Evolutionary conservation across 2,797 vertebrate genomes (phyloP).

Genomic region (Acipenser transmontanus): DNA sequence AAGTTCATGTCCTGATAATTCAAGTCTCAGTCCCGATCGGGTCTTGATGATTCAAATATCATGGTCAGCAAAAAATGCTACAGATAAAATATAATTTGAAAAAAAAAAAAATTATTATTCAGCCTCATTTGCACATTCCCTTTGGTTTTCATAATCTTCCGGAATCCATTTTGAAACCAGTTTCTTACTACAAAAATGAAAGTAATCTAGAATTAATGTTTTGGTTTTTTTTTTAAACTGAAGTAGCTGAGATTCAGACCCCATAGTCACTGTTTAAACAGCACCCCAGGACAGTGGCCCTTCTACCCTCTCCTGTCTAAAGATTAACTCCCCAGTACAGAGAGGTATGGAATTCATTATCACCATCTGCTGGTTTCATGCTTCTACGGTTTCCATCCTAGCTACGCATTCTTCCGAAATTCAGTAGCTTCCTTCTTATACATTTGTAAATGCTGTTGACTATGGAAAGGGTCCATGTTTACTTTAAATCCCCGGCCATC

Average conservation of each 20-base stretch:
- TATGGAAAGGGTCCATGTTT: slow-evolving; percentile 96
- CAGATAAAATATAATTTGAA: too few species aligned
- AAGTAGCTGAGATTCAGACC: slow-evolving; percentile 37
- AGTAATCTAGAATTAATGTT: too few species aligned
- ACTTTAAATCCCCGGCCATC: slow-evolving; percentile 85
- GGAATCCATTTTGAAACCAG: too few species aligned
- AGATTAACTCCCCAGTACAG: slow-evolving; percentile 56
- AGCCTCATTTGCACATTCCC: too few species aligned
- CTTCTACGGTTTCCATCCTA: slow-evolving; percentile 77
- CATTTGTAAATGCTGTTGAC: slow-evolving; percentile 97
- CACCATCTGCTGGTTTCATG: slow-evolving; percentile 80
- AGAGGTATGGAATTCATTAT: slow-evolving; percentile 81
- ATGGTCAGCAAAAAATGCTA: too few species aligned
- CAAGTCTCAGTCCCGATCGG: too few species aligned
- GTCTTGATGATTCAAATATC: too few species aligned
- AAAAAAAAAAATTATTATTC: too few species aligned
- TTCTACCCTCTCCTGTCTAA: slow-evolving; percentile 46
- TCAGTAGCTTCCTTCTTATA: slow-evolving; percentile 95
- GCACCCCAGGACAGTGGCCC: slow-evolving; percentile 56
- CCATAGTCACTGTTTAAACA: slow-evolving; percentile 31
- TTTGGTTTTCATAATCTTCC: too few species aligned
- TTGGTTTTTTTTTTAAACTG: too few species aligned
- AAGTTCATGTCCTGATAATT: too few species aligned
- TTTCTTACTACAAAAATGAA: too few species aligned
- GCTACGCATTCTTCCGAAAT: slow-evolving; percentile 92